A percentile compares a stretch with the other conserved stretches of the same genome.
These are phyloP conservation scores for Falco concolor DNA, from an alignment of 2,797 vertebrate genomes.

Conservation along the genomic window DNA sequence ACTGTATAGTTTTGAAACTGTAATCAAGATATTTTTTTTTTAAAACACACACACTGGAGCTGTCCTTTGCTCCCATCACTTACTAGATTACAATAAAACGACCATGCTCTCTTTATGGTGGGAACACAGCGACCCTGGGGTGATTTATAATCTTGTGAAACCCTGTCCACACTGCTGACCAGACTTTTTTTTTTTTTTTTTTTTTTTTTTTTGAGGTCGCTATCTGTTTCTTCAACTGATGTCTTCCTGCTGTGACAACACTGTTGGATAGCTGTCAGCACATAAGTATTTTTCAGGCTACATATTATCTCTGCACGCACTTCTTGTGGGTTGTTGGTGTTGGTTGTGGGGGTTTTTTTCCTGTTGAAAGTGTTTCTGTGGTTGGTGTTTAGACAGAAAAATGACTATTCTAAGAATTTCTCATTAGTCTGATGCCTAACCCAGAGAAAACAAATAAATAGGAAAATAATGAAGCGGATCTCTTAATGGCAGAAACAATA, in stretches of 20 bases:
- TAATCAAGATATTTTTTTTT: constrained; percentile 76
- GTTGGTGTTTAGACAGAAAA: constrained; percentile 76
- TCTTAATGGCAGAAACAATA: constrained; percentile 50
- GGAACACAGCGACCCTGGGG: constrained; percentile 88
- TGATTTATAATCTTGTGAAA: constrained; percentile 95
- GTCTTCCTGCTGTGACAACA: constrained; percentile 95
- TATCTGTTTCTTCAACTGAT: constrained; percentile 92
- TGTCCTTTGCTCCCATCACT: constrained; percentile 87
- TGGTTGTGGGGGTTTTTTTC: neutral
- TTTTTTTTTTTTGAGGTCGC: constrained; percentile 73
- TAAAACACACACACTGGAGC: constrained; percentile 82
- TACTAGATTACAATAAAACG: constrained; percentile 89
- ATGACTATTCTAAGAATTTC: constrained; percentile 72
- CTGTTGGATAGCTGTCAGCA: constrained; percentile 92
- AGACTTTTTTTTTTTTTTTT: constrained; percentile 72
- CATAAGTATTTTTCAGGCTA: constrained; percentile 80
- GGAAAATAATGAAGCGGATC: constrained; percentile 61
- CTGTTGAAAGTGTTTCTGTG: constrained; percentile 78
- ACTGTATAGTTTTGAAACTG: constrained; percentile 82
- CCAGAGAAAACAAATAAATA: constrained; percentile 64
- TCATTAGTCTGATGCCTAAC: constrained; percentile 73
- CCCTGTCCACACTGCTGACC: constrained; percentile 81
- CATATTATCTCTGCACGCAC: constrained; percentile 76
- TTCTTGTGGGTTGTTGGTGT: constrained; percentile 54
- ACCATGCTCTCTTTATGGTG: constrained; percentile 83